Evolutionary conservation across 30 jellyfish, hydroid and myxozoan genomes (phyloP).

Genomic region (Turritopsis dohrnii): DNA sequence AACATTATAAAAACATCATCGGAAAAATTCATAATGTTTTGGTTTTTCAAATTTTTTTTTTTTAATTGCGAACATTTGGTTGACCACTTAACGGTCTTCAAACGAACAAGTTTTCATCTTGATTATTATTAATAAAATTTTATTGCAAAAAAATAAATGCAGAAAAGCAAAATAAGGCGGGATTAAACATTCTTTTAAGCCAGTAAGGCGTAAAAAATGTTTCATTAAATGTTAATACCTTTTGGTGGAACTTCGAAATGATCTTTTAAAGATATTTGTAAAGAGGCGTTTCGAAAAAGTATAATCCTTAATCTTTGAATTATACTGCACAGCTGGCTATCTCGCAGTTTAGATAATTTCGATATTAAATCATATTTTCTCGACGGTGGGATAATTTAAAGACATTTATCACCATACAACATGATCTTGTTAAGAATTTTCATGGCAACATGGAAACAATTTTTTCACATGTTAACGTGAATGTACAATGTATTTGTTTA

Average conservation of each 20-base stretch:
- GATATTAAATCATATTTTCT: neutral
- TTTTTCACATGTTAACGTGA: neutral
- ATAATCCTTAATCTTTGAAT: neutral
- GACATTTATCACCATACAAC: neutral
- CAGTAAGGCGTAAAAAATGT: neutral
- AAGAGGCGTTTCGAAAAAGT: neutral
- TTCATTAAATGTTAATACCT: neutral
- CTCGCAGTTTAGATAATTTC: neutral
- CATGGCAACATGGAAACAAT: neutral
- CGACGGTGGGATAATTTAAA: neutral
- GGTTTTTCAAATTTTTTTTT: neutral
- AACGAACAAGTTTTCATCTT: neutral
- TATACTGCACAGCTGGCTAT: neutral
- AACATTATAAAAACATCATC: no score
- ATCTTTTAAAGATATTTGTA: neutral
- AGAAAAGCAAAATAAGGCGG: neutral
- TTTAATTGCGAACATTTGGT: neutral
- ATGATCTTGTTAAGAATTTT: neutral
- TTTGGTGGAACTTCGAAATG: neutral
- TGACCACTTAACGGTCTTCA: neutral
- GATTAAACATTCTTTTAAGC: neutral
- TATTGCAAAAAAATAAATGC: neutral
- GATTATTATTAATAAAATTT: no score
- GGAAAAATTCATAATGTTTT: no score
- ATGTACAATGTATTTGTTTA: neutral